These are phyloP conservation scores for Eupithecia dodoneata DNA, from an alignment of 2,888 invertebrate genomes.

Conservation along the genomic window DNA sequence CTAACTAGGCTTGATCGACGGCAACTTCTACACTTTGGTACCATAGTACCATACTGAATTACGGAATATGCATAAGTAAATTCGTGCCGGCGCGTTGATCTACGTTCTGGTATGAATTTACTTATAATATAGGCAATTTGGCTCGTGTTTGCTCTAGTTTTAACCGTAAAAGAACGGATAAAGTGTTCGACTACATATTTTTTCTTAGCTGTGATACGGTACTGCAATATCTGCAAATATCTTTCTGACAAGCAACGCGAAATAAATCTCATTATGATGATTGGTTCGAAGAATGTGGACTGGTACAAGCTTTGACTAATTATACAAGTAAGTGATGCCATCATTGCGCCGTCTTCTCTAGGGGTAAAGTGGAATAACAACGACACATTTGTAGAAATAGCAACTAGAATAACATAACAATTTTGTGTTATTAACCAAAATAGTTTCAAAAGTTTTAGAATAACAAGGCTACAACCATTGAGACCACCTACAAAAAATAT, in stretches of 20 bases:
- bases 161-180: not conserved
- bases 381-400: not conserved
- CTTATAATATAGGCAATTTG: slow-evolving; percentile 4
- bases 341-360: not conserved
- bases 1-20: slow-evolving; percentile 62
- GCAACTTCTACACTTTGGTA: slow-evolving; percentile 37
- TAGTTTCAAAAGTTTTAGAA: not conserved
- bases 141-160: slow-evolving; percentile 6
- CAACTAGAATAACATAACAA: not conserved
- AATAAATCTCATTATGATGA: not conserved
- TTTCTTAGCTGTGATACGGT: not conserved
- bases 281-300: not conserved
- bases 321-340: not conserved
- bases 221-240: not conserved
- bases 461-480: not conserved
- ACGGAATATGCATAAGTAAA: slow-evolving; percentile 15
- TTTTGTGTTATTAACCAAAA: no score
- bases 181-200: not conserved
- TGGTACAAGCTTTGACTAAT: not conserved
- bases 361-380: not conserved
- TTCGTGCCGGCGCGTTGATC: not conserved
- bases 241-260: not conserved
- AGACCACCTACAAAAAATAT: not conserved
- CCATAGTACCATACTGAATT: slow-evolving; percentile 19
- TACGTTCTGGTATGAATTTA: slow-evolving; percentile 2